Percentiles rank a stretch among this genome's conserved stretches.
Evolutionary conservation across 2,113 vertebrate genomes (phyloP).

Genomic region (Ammospiza nelsoni): DNA sequence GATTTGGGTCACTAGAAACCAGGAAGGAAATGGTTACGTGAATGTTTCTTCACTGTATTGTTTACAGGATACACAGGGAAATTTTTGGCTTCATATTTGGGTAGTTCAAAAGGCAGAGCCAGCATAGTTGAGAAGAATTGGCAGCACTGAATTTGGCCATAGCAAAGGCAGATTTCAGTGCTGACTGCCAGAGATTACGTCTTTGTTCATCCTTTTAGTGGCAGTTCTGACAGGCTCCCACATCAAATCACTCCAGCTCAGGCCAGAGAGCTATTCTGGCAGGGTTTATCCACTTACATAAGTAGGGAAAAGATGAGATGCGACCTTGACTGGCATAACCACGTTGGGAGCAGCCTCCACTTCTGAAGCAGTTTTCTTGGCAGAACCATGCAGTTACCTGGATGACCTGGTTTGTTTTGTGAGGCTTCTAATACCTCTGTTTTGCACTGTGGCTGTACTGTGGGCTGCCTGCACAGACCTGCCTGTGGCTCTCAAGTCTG

Average conservation of each 20-base stretch:
- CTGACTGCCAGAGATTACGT: background rate
- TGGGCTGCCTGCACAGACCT: background rate
- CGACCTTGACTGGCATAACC: background rate
- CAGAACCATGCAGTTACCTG: background rate
- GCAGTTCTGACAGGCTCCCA: background rate
- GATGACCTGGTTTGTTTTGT: background rate
- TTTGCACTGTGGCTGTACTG: background rate
- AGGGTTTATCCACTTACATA: background rate
- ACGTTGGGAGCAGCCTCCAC: background rate
- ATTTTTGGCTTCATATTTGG: slow-evolving; percentile 21
- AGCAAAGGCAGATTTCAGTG: background rate
- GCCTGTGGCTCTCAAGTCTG: background rate
- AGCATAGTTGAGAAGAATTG: background rate
- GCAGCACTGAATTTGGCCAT: background rate
- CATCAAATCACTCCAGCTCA: background rate
- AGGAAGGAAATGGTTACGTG: slow-evolving; percentile 43
- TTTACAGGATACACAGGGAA: slow-evolving; percentile 14
- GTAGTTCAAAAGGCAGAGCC: slow-evolving; percentile 15
- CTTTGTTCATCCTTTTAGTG: background rate
- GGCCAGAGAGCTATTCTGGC: background rate
- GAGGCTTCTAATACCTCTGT: background rate
- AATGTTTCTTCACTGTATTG: background rate
- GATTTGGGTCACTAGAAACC: background rate
- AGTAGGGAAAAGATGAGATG: background rate
- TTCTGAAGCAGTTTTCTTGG: background rate